Evolutionary conservation across 2,797 vertebrate species (phyloP), one percentile per base, ranked within the genome.

Genomic region (Micromesistius poutassou): DNA sequence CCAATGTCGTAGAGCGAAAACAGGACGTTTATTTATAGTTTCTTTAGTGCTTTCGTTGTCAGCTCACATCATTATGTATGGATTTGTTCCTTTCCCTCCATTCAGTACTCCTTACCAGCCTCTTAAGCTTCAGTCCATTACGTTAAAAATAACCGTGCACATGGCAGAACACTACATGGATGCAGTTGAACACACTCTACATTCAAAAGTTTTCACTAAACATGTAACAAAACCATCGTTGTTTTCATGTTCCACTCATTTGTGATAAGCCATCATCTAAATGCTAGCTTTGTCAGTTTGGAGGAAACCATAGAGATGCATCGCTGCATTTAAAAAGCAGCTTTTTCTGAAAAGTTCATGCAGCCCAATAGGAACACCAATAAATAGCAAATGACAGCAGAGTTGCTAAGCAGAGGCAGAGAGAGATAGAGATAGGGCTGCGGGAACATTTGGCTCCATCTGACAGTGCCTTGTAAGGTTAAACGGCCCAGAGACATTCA

Each of bases 401-500:
- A 77, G 40, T 85, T 85, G 85, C 82, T 77, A 81, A 88, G 81
- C 74, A 76, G 33, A 81, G 30, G 7, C 77, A 77, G 85, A 85
- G 74, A 35, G 76, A 84, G 78, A 84, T 86, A 35, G 76, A 84
- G 78, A 84, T 86, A 79, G 68, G 77, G 70, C 77, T 86, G 30
- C 75, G 74, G 76, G 73, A 81, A 83, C 72, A 16, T 79, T 79
- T 76, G 73, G 79, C 68, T 79, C 68, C 70, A 77, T 79, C 83
- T 81, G 88, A 85, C 84, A 77, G 30, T 82, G 85, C 87, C 71
- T 80, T 84, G 82, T 81, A 80, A 87, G 81, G 83, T 88, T 89
- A 89, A 88, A 88, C 77, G 77, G 74, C 80, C 86, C 74, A 86
- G 81, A 87, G 87, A 84, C 80, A 81, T 88, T 85, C 78, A 85